Conservation (phyloP, 37 sponge, comb jelly and placozoan species). For the Lycopodina hypogea region DNA sequence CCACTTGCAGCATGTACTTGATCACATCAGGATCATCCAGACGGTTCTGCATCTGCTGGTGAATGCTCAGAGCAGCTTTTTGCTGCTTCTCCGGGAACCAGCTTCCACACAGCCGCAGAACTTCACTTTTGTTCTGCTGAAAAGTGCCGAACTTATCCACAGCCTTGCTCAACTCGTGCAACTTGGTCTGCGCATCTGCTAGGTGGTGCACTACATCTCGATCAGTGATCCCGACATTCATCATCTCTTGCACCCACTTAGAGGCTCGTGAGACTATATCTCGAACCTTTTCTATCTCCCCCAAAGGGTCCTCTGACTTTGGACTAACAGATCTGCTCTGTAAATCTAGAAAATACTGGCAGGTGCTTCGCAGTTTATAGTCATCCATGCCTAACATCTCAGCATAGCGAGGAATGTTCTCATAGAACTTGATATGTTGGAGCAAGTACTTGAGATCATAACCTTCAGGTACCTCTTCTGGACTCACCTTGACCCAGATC, state of each 20-base stretch:
- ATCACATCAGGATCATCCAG: constrained; percentile 53
- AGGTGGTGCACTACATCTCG: constrained; percentile 58
- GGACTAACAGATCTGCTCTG: constrained; percentile 48
- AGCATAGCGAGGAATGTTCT: constrained; percentile 59
- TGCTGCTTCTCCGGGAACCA: constrained; percentile 67
- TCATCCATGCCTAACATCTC: constrained; percentile 43
- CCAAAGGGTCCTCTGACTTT: constrained; percentile 29
- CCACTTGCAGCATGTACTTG: constrained; percentile 48
- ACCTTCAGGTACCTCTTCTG: constrained; percentile 64
- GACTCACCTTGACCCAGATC: constrained; percentile 62
- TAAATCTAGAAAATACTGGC: constrained; percentile 61
- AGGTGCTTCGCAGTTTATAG: constrained; percentile 46
- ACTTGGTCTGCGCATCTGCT: constrained; percentile 31
- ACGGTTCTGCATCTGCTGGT: constrained; percentile 44
- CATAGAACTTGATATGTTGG: constrained; percentile 71
- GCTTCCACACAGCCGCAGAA: constrained; percentile 4
- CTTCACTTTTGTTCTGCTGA: constrained; percentile 54
- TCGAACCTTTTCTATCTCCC: constrained; percentile 21
- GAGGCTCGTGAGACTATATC: constrained; percentile 43
- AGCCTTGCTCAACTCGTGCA: constrained; percentile 22
- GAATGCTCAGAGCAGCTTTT: constrained; percentile 41
- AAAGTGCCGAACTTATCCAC: constrained; percentile 54
- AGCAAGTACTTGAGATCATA: constrained; percentile 61
- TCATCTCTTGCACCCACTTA: constrained; percentile 56
- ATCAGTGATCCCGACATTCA: constrained; percentile 41